These are phyloP conservation scores for Sphaerophoria rueppellii DNA, from an alignment of 2,888 invertebrate species.

Conservation along the genomic window DNA sequence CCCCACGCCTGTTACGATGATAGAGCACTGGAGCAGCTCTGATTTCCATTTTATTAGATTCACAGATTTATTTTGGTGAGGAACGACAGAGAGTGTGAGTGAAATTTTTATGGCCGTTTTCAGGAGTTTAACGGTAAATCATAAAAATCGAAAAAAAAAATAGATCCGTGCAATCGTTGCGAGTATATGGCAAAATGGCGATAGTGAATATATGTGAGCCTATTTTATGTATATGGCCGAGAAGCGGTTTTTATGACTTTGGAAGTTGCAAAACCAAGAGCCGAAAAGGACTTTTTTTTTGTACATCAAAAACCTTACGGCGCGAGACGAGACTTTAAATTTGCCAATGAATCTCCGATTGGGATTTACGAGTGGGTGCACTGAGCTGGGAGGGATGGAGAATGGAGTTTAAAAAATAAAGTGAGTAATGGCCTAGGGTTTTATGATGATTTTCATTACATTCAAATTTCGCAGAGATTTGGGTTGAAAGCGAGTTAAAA, in stretches of 20 bases:
- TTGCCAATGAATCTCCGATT: constrained; percentile 66
- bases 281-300: constrained; percentile 20
- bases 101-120: constrained; percentile 66
- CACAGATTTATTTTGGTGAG: constrained; percentile 62
- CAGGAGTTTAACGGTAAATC: constrained; percentile 71
- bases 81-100: constrained; percentile 13
- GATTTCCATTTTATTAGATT: constrained; percentile 73
- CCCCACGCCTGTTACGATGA: background rate
- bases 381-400: no score
- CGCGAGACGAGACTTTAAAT: constrained; percentile 8
- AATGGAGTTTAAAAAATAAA: background rate
- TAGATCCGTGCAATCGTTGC: constrained; percentile 32
- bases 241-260: constrained; percentile 42
- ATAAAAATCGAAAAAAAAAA: constrained; percentile 69
- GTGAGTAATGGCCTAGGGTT: constrained; percentile 30
- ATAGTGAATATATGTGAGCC: constrained; percentile 13
- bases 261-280: constrained; percentile 43
- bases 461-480: constrained; percentile 46
- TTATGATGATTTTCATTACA: constrained; percentile 63
- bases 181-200: constrained; percentile 12
- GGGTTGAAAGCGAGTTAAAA: background rate
- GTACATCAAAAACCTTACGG: background rate
- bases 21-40: constrained; percentile 46
- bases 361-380: constrained; percentile 12
- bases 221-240: constrained; percentile 20